Base-by-base conservation (phyloP, 2,797 vertebrate genomes). In the Coregonus suidteri region DNA sequence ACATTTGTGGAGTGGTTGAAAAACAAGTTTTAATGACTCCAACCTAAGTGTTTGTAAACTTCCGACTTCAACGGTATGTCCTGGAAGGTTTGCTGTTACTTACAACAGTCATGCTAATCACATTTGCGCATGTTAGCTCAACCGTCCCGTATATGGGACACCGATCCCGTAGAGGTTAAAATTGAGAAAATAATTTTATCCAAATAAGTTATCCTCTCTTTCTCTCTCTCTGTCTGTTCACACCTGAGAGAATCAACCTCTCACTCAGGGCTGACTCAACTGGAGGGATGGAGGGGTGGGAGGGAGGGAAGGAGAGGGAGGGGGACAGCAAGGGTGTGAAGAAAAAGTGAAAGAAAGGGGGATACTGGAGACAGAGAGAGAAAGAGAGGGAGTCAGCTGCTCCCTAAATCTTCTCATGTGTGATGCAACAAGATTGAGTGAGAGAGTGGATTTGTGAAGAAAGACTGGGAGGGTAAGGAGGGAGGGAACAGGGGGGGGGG, bases 231-330 rank as follows among this genome's bases (percentile, higher is more conserved):
- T 56, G 47, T 90, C 89, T 88, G 78, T 88, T 89, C 86, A 89
- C 91, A 89, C 88, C 89, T 90, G 87, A 88, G 82, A 86, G 78
- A 62, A 56, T 75, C 73, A 82, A 90, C 41, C 41, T 11, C 41
- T 47, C 9, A 47, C 41, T 47, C 41, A 11, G 41, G 41, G 41
- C 41, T 9, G 41, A 41, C 82, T 89, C 81, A 78, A 83, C 77
- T 76, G 77, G 79, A 18, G 34, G 34, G 68, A 2, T 5, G 18
- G 41, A 3, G 2, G 9, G 78, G 78, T 83, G 78, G 79, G 82
- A 62, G 9, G 41, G 41, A 11, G 41, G 9, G 41, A 35, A 47
- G 41, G 41, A 47, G 41, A 47, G 41, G 41, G 2, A 47, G 41
- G 3, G 11, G 2, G 41, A 47, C 41, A 47, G 9, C 9, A 9